Conservation (phyloP, 2,113 vertebrate species). For the Rhadina sibilatrix region DNA sequence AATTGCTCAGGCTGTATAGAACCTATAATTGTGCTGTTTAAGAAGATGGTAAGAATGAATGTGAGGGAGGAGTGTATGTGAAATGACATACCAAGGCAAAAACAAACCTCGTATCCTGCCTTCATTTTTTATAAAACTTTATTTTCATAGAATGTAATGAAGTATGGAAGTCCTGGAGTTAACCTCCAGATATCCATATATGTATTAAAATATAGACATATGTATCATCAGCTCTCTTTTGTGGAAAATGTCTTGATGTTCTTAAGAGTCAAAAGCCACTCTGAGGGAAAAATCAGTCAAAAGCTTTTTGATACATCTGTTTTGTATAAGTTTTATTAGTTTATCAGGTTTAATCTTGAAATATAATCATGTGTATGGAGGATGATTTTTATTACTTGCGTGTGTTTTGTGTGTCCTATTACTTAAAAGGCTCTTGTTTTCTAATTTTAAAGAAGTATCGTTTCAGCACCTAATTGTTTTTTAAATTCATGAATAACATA, state of each 20-base stretch:
- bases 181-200: not conserved
- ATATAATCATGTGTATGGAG: not conserved
- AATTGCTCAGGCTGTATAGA: not conserved
- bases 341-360: not conserved
- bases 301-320: not conserved
- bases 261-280: not conserved
- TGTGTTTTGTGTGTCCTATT: not conserved
- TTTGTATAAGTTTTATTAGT: not conserved
- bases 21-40: not conserved
- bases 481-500: rapidly evolving
- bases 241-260: not conserved
- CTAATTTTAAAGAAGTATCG: not conserved
- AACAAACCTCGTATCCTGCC: not conserved
- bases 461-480: not conserved
- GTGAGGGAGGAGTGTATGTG: not conserved
- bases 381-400: not conserved
- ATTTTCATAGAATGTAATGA: not conserved
- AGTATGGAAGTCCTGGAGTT: not conserved
- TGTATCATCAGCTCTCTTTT: not conserved
- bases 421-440: not conserved
- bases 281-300: not conserved
- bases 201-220: rapidly evolving
- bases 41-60: not conserved
- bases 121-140: not conserved
- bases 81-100: not conserved